These are phyloP conservation scores for Ciconia boyciana DNA, from an alignment of 2,113 vertebrate species.

Conservation along the genomic window DNA sequence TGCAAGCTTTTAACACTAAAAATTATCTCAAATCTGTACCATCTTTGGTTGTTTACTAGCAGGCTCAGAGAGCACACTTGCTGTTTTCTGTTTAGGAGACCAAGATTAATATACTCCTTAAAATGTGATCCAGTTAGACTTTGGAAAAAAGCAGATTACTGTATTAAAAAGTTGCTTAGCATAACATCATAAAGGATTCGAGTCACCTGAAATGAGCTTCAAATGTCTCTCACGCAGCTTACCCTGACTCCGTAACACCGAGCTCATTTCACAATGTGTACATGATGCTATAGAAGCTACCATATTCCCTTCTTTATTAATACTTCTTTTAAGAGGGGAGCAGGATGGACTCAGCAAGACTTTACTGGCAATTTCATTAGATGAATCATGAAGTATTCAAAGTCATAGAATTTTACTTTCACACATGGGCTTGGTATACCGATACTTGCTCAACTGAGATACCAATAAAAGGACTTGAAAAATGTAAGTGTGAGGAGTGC, in stretches of 20 bases:
- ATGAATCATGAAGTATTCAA: not conserved
- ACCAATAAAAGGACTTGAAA: not conserved
- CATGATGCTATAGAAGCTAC: not conserved
- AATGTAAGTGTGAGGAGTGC: not conserved
- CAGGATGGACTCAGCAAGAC: not conserved
- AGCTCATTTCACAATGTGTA: not conserved
- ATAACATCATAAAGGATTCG: not conserved
- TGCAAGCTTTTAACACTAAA: not conserved
- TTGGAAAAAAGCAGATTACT: not conserved
- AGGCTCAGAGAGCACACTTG: not conserved
- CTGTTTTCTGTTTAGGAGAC: not conserved
- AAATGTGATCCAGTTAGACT: not conserved
- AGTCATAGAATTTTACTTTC: not conserved
- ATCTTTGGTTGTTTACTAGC: not conserved
- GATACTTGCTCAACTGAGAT: not conserved
- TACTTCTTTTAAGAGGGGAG: not conserved
- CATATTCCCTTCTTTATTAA: not conserved
- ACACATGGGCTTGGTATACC: not conserved
- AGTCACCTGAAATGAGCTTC: not conserved
- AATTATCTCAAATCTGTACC: not conserved
- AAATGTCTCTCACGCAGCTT: not conserved
- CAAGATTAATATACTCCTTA: not conserved
- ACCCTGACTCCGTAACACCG: rapidly evolving
- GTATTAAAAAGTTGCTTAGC: not conserved
- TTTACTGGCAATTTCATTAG: not conserved